Conservation (phyloP, 2,113 vertebrate species). For the Hoplias malabaricus region DNA sequence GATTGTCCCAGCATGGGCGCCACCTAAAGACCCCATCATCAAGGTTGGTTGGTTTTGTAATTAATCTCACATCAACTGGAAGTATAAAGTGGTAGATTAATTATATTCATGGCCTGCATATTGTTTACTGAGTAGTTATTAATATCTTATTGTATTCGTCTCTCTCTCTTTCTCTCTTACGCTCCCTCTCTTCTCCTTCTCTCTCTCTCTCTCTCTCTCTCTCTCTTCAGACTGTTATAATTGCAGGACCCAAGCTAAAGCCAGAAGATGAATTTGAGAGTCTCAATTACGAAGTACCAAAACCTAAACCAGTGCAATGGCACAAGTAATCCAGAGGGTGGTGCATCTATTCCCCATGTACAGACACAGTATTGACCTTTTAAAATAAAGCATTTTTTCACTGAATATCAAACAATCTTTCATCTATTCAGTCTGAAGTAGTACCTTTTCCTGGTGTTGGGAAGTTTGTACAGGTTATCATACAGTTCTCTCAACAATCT, state of each 20-base stretch:
- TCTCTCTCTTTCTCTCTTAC: too few species aligned
- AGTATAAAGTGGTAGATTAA: neutral
- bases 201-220: neutral
- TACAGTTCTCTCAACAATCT: too few species aligned
- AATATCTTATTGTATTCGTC: too few species aligned
- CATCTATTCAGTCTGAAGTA: neutral
- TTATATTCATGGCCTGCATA: neutral
- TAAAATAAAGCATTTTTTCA: constrained; percentile 38
- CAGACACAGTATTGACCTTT: constrained; percentile 12
- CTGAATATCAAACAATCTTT: neutral
- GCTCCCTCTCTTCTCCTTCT: neutral
- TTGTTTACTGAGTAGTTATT: neutral
- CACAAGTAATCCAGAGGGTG: constrained; percentile 53
- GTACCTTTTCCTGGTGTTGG: neutral
- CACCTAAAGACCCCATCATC: constrained; percentile 83
- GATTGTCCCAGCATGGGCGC: constrained; percentile 77
- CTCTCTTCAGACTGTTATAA: constrained; percentile 84
- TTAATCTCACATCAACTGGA: neutral
- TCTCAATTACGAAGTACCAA: constrained; percentile 61
- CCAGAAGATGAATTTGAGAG: constrained; percentile 75
- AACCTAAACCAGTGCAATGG: constrained; percentile 64
- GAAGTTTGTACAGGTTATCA: too few species aligned
- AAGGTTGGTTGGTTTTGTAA: constrained; percentile 75
- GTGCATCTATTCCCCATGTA: constrained; percentile 10
- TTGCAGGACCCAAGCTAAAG: constrained; percentile 79